Evolutionary conservation across 1,140 invertebrate species (phyloP).

Genomic region (Cyclina sinensis): DNA sequence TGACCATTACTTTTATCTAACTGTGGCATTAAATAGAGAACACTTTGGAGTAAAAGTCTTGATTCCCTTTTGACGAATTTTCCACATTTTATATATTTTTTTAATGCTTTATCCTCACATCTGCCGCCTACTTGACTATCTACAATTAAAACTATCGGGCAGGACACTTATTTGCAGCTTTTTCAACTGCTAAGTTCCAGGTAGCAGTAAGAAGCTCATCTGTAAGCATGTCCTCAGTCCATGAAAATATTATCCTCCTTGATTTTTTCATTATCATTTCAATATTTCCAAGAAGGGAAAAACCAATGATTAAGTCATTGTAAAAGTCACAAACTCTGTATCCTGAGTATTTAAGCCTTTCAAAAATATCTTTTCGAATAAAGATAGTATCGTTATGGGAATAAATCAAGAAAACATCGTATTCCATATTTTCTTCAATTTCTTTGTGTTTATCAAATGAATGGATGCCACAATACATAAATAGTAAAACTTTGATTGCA

Average conservation of each 20-base stretch:
- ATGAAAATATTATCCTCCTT: too few species aligned
- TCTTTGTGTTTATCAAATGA: slow-evolving; percentile 25
- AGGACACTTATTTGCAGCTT: not conserved
- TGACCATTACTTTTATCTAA: not conserved
- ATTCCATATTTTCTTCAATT: not conserved
- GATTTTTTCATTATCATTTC: not conserved
- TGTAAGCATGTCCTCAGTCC: too few species aligned
- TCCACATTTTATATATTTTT: not conserved
- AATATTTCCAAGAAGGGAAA: too few species aligned
- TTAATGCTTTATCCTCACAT: not conserved
- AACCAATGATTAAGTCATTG: too few species aligned
- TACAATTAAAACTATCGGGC: not conserved
- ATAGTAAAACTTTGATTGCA: not conserved
- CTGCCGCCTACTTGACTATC: not conserved
- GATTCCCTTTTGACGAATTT: not conserved
- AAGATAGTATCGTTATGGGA: not conserved
- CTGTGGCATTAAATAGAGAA: not conserved
- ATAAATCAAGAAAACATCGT: too few species aligned
- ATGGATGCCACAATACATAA: not conserved
- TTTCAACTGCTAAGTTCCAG: not conserved
- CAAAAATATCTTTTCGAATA: not conserved
- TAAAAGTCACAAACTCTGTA: too few species aligned
- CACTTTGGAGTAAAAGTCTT: not conserved
- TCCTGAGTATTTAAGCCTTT: not conserved
- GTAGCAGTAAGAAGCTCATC: not conserved